These are phyloP conservation scores for Heliconius sara DNA, from an alignment of 2,888 invertebrate species.

Conservation along the genomic window DNA sequence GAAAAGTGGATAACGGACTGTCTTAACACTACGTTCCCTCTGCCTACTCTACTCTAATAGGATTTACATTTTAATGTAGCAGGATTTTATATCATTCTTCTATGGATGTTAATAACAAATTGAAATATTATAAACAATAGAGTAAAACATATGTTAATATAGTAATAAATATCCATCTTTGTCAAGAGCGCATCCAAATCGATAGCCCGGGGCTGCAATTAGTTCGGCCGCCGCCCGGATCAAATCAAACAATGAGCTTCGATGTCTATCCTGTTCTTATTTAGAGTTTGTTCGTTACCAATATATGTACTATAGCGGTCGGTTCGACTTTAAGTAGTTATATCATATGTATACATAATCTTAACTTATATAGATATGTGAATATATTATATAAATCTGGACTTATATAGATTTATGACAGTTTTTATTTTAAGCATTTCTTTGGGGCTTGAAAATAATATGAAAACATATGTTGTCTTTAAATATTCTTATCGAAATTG, in stretches of 20 bases:
- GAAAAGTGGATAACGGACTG: no score
- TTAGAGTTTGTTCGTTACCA: constrained; percentile 18
- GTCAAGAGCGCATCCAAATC: constrained; percentile 57
- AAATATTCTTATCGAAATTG: no score
- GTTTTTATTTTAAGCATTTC: no score
- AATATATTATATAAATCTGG: no score
- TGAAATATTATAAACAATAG: background rate
- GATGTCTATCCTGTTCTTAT: constrained; percentile 32
- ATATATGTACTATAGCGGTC: background rate
- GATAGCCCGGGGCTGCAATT: constrained; percentile 75
- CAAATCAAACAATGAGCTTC: constrained; percentile 72
- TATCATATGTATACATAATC: background rate
- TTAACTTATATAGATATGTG: background rate
- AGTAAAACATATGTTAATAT: background rate
- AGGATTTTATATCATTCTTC: no score
- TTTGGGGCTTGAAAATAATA: no score
- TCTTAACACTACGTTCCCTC: no score
- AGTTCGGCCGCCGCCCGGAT: constrained; percentile 67
- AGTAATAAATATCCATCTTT: constrained; percentile 34
- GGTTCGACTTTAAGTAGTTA: background rate
- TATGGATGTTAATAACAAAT: no score
- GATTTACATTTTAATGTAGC: no score
- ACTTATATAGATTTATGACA: no score
- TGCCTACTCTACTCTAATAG: no score
- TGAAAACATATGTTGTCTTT: no score